phyloP scores from a whole-genome alignment of 2,113 vertebrate genomes.

The Eublepharis macularius region DNA sequence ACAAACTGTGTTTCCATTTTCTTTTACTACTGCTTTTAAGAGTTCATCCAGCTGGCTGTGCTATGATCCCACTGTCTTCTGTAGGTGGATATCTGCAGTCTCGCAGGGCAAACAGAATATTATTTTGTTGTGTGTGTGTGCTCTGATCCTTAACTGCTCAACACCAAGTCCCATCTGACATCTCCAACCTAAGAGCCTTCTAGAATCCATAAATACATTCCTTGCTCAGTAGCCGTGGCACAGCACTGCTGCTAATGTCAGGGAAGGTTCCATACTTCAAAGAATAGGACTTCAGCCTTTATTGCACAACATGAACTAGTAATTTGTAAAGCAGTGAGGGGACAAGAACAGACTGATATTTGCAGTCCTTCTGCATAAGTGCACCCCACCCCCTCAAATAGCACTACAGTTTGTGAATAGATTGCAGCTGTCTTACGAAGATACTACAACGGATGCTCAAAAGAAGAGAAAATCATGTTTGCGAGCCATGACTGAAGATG shows the following conservation, averaged over 20 bases:
- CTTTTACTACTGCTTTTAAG: neutral
- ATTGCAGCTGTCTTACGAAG: too few relatives aligned
- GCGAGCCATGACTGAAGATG: too few relatives aligned
- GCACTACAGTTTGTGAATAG: slow-evolving; percentile 54
- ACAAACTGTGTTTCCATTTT: neutral
- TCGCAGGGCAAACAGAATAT: neutral
- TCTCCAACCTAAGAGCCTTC: neutral
- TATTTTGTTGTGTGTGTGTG: too few relatives aligned
- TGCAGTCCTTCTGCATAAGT: slow-evolving; percentile 51
- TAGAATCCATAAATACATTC: slow-evolving; percentile 16
- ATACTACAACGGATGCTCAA: too few relatives aligned
- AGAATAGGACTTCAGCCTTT: slow-evolving; percentile 21
- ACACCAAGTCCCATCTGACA: neutral
- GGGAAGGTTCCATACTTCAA: neutral
- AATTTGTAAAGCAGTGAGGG: slow-evolving; percentile 47
- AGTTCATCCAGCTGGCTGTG: neutral
- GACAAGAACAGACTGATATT: slow-evolving; percentile 50
- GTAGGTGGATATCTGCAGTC: neutral
- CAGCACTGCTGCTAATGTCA: slow-evolving; percentile 3
- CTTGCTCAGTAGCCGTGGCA: neutral
- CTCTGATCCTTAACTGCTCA: neutral
- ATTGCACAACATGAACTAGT: slow-evolving; percentile 14
- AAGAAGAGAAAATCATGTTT: too few relatives aligned
- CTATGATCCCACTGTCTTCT: neutral
- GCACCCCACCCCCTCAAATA: slow-evolving; percentile 60